Base-by-base conservation (phyloP, 2,888 invertebrate genomes). In the Hecatera dysodea region DNA sequence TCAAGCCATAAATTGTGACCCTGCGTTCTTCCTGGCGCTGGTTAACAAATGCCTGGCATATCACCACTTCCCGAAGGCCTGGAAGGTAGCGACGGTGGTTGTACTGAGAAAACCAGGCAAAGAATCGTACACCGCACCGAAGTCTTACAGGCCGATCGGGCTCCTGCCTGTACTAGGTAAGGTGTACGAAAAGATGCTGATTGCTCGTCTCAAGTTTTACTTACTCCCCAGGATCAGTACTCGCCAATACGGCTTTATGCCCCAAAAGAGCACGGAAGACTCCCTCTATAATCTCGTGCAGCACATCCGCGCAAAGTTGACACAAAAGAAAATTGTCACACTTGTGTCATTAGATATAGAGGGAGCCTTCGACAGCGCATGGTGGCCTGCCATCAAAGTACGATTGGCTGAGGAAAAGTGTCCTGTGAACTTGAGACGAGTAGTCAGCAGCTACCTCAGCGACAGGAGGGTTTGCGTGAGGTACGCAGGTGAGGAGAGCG, bases 111-210 rank as follows among this genome's bases (percentile, higher is more conserved):
- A 62, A 36, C 62, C 42, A 5, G 42, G 42, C 15, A 42, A 42
- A 42, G 17, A 42, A 17, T 42, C 42, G 42, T 42, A 17, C 62
- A 50, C 22, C 15, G 17, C 4, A 2, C 62, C 50, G 1, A 62
- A 62, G 3, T n/a, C 62, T 0, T 62, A 62, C 36, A 50, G 61
- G 22, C 61, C 48, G 27, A 61, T 59, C 17, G 42, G 59, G 17
- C 59, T 59, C 9, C 27, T 59, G 42, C 59, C 59, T 24, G 59
- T 59, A 0, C 8, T 59, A 11, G 24, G 59, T 24, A 59, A 59
- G 4, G 44, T 59, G 42, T 59, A 59, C 59, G 59, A 59, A 27
- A 59, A 59, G 39, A 57, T 57, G 57, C 39, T 57, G 57, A 42
- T 57, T 11, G 39, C 39, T n/a, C 39, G 57, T 17, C 57, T 57